These are phyloP conservation scores for Ochropacha duplaris DNA, from an alignment of 2,888 invertebrate genomes.

Conservation along the genomic window DNA sequence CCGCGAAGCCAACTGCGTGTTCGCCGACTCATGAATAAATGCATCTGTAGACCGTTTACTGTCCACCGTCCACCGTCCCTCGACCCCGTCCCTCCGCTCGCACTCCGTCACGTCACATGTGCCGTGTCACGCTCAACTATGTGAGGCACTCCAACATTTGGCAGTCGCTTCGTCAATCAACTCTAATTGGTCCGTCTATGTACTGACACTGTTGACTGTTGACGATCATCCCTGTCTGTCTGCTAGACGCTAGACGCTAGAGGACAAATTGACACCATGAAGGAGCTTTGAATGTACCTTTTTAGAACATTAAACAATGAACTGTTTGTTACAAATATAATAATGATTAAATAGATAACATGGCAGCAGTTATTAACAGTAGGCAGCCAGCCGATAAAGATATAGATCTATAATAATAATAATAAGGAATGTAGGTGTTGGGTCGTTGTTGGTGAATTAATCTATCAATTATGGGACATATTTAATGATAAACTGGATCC, in stretches of 20 bases:
- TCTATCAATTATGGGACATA: too few relatives aligned
- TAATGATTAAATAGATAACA: too few relatives aligned
- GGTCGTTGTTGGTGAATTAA: too few relatives aligned
- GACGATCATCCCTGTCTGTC: too few relatives aligned
- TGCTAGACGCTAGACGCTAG: background rate
- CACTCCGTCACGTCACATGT: slow-evolving; percentile 19
- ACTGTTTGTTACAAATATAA: too few relatives aligned
- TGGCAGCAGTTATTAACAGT: too few relatives aligned
- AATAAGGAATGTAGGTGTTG: too few relatives aligned
- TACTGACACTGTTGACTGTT: background rate
- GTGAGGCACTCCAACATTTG: background rate
- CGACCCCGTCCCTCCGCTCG: slow-evolving; percentile 17
- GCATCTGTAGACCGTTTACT: slow-evolving; percentile 32
- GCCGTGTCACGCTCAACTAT: slow-evolving; percentile 4
- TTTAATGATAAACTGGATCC: too few relatives aligned
- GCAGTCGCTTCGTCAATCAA: background rate
- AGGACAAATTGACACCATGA: background rate
- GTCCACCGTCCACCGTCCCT: slow-evolving; percentile 11
- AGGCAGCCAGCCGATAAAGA: too few relatives aligned
- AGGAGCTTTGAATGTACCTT: too few relatives aligned
- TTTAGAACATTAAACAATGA: too few relatives aligned
- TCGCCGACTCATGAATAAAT: slow-evolving; percentile 30
- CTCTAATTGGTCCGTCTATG: background rate
- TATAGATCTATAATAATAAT: too few relatives aligned
- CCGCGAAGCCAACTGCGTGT: slow-evolving; percentile 22